Evolutionary conservation across 2,797 vertebrate species (phyloP), one percentile per base, ranked within the genome.

Genomic region (Phoeniculus purpureus): DNA sequence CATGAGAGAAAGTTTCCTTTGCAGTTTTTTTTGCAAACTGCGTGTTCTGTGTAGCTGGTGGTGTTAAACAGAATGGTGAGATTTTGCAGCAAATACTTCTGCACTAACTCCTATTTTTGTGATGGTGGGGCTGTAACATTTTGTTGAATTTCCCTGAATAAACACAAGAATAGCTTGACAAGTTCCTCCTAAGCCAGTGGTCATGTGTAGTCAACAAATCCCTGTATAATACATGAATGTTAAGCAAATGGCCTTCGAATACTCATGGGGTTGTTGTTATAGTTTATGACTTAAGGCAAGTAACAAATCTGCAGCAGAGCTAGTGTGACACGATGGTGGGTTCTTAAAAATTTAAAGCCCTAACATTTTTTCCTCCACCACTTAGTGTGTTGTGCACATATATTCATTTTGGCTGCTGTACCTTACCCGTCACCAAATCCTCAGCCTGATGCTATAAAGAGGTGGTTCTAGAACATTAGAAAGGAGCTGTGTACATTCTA

Each of bases 321-420:
- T 43, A 21, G 18, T 37, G 74, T 0, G 3, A 76, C 48, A 10
- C 6, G 40, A 34, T 27, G 71, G 56, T 52, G 47, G 32, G 54
- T 54, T 34, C 64, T 95, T 84, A 94, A 84, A 93, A 84, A 81
- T 89, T 64, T 12, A 87, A 89, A 34, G 20, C 76, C 37, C 75
- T 74, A 22, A 84, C 62, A 7, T 74, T 29, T 14, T 40, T 20
- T n/a, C 16, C 29, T 25, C 7, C 37, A 18, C 2, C 2, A 0
- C 71, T 60, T 34, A 25, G 29, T 64, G 12, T 59, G 70, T 12
- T 12, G 66, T 76, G 64, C 40, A 10, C 54, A 23, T 58, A 9
- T 48, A 26, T 77, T 73, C 20, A 14, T 54, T 86, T 29, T 43
- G 68, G 18, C 12, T 78, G 83, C 87, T 66, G 21, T 66, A 48